Conservation (phyloP, 2,113 vertebrate species). For the Tragelaphus buxtoni region DNA sequence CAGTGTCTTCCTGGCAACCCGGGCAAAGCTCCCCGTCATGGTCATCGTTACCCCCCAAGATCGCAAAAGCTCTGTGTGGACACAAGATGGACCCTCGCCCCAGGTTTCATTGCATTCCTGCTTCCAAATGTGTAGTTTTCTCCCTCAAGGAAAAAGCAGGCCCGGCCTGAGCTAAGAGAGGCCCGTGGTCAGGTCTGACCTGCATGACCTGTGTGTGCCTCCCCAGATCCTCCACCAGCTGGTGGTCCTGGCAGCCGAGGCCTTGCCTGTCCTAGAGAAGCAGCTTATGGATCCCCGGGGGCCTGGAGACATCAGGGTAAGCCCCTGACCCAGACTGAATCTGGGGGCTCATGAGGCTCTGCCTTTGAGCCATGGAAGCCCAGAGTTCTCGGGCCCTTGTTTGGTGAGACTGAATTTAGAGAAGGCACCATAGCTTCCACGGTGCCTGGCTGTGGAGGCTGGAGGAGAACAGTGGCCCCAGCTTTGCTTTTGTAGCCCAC, state of each 20-base stretch:
- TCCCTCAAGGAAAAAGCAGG: neutral
- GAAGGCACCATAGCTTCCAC: neutral
- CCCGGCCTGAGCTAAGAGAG: neutral
- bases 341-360: neutral
- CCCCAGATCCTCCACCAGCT: slow-evolving; percentile 91
- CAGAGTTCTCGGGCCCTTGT: neutral
- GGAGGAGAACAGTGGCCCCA: neutral
- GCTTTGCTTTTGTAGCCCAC: neutral
- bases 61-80: slow-evolving; percentile 90
- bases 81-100: slow-evolving; percentile 85
- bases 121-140: neutral
- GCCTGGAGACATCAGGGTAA: slow-evolving; percentile 89
- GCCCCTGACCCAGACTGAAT: neutral
- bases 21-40: slow-evolving; percentile 88
- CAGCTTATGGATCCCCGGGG: slow-evolving; percentile 87
- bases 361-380: neutral
- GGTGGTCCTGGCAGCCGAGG: slow-evolving; percentile 86
- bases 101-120: slow-evolving; percentile 81
- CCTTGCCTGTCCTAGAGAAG: slow-evolving; percentile 85
- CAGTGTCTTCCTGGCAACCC: slow-evolving; percentile 88
- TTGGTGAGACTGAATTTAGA: neutral
- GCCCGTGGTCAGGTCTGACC: neutral
- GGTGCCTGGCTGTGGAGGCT: neutral
- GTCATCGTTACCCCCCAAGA: slow-evolving; percentile 94
- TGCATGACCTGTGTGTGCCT: neutral